A percentile compares a stretch with the other conserved stretches of the same genome.
Evolutionary conservation across 2,797 vertebrate genomes (phyloP).

Genomic region (Tiaroga cobitis): DNA sequence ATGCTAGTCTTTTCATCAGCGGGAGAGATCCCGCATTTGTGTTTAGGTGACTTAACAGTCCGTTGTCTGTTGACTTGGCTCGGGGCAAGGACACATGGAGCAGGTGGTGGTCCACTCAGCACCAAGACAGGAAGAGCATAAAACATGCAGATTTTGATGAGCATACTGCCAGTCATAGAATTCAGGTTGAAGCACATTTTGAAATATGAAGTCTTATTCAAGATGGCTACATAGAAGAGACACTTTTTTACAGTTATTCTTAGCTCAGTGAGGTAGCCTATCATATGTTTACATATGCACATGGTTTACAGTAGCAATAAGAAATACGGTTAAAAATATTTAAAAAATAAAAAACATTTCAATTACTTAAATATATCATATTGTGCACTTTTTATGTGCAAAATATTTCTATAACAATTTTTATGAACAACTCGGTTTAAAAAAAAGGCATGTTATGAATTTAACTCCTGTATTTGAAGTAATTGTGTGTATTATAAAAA

Average conservation of each 20-base stretch:
- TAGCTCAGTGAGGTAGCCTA: background rate
- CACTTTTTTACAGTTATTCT: background rate
- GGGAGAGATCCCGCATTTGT: conserved; percentile 33
- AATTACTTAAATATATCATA: background rate
- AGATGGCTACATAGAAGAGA: conserved; percentile 25
- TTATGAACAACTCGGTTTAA: background rate
- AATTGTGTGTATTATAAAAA: background rate
- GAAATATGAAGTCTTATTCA: conserved; percentile 44
- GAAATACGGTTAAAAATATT: background rate
- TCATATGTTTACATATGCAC: background rate
- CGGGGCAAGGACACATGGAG: conserved; percentile 58
- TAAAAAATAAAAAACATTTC: too few species aligned
- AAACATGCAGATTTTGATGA: conserved; percentile 55
- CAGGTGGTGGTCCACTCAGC: conserved; percentile 58
- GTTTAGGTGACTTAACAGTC: conserved; percentile 52
- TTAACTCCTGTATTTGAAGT: background rate
- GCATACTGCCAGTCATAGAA: conserved; percentile 44
- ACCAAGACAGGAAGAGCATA: conserved; percentile 57
- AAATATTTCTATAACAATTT: background rate
- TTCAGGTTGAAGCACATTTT: conserved; percentile 30
- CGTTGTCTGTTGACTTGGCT: conserved; percentile 60
- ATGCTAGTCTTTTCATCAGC: conserved; percentile 15
- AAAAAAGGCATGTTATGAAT: background rate
- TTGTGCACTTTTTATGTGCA: background rate
- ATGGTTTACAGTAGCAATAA: background rate